Percentiles rank a stretch among this genome's conserved stretches.
These are phyloP conservation scores for Siphlonurus alternatus DNA, from an alignment of 2,888 invertebrate species.

Conservation along the genomic window DNA sequence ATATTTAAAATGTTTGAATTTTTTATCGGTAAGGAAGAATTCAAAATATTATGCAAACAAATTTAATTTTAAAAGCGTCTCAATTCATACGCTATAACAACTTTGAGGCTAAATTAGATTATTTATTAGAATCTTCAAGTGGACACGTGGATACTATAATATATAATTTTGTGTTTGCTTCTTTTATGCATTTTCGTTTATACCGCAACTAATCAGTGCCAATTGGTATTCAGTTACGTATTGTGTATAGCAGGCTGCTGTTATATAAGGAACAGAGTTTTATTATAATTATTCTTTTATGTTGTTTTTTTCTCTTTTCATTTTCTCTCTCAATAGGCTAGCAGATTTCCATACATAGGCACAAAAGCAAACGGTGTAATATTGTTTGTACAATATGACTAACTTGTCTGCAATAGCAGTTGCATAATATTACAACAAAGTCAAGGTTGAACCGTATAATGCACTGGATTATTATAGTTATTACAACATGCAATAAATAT, in stretches of 20 bases:
- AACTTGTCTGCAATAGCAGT: too few relatives aligned
- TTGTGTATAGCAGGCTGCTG: too few relatives aligned
- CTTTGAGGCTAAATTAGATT: too few relatives aligned
- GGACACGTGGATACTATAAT: background rate
- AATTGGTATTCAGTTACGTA: background rate
- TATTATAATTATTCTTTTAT: background rate
- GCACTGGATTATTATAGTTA: background rate
- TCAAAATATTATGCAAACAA: too few relatives aligned
- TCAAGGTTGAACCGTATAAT: background rate
- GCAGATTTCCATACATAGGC: background rate
- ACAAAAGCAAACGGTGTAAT: too few relatives aligned
- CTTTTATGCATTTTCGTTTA: background rate
- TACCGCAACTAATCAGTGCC: background rate
- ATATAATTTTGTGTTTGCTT: background rate
- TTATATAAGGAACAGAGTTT: background rate
- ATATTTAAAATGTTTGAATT: too few relatives aligned
- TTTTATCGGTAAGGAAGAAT: too few relatives aligned
- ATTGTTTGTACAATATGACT: too few relatives aligned
- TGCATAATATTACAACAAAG: background rate
- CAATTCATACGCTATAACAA: too few relatives aligned
- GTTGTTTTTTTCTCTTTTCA: background rate
- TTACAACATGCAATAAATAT: background rate
- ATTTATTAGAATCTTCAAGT: too few relatives aligned
- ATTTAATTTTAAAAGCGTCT: too few relatives aligned
- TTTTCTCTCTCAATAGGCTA: background rate